phyloP scores from a whole-genome alignment of 2,888 invertebrate genomes.

The Alentia gelatinosa region DNA sequence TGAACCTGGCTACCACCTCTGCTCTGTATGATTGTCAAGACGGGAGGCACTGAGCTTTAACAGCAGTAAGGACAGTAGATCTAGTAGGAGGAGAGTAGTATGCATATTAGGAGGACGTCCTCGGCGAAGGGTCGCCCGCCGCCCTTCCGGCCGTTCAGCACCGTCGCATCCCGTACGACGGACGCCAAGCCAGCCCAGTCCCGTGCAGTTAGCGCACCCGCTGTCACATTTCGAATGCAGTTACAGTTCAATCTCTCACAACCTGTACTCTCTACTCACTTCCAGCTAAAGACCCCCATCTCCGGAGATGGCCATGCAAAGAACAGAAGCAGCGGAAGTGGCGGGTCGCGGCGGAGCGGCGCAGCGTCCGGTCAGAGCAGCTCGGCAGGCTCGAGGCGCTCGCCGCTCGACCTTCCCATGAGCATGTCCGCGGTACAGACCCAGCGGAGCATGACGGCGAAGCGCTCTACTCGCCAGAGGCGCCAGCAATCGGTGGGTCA shows the following conservation, averaged over 20 bases:
- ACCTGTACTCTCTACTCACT: conserved; percentile 38
- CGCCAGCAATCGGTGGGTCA: not conserved
- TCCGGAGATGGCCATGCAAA: not conserved
- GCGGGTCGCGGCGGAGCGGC: not conserved
- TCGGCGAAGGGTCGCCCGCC: conserved; percentile 20
- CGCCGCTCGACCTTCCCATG: conserved; percentile 2
- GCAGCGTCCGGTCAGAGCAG: not conserved
- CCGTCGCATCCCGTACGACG: not conserved
- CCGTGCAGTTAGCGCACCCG: not conserved
- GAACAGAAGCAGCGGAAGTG: not conserved
- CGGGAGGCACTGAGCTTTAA: not conserved
- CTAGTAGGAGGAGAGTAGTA: not conserved
- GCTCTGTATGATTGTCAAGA: not conserved
- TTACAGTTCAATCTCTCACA: conserved; percentile 26
- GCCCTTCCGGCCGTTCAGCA: conserved; percentile 24
- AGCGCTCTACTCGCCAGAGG: not conserved
- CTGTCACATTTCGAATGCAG: conserved; percentile 25
- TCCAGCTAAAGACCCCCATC: not conserved
- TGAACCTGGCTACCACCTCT: not conserved
- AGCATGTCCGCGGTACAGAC: not conserved
- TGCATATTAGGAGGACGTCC: not conserved
- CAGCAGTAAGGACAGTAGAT: not conserved
- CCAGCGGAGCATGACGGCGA: not conserved
- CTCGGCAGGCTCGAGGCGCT: not conserved
- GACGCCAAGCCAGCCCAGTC: not conserved